Base-by-base conservation (phyloP, 2,888 invertebrate genomes). In the Rhaphigaster nebulosa region DNA sequence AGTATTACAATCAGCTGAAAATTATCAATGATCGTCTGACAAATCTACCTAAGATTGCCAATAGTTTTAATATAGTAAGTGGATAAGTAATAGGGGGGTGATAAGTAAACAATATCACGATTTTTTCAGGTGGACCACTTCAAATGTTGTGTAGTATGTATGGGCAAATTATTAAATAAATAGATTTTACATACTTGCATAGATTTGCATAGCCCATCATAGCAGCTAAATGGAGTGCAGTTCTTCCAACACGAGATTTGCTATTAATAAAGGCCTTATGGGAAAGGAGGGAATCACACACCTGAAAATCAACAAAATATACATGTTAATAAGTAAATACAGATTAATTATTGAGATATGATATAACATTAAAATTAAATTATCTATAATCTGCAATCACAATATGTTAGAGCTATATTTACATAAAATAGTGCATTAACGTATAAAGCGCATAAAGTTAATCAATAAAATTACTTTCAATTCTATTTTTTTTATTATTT, bases 261-360 rank as follows among this genome's bases (percentile, higher is more conserved):
- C 99, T 99, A 94, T 99, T 99, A 92, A 99, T 99, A 94, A 99
- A 99, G 0, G 99, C 99, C 94, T 99, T 99, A 94, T 98, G 97
- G 89, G 97, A 97, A 76, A 99, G 95, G 90, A 99, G 94, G 1
- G 96, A 98, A 95, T 98, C 97, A 94, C 98, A 98, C 1, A 98
- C 97, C 95, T 97, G 96, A 20, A 92, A 92, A 50, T 90, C 52
- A 54, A 56, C 0, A 6, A 80, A 80, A 45, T 41, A 80, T 6
- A 23, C 88, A 18, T 90, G n/a, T n/a, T n/a, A n/a, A n/a, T n/a
- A 18, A 54, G 41, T 41, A 12, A 41, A 80, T 26, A 80, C 20
- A 18, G 12, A 80, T n/a, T 45, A 80, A 80, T 41, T 38, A 80
- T 41, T 41, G 23, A 41, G 26, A 10, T 29, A 60, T n/a, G 13